Evolutionary conservation across 2,113 vertebrate genomes (phyloP).

Genomic region (Illadopsis cleaveri): DNA sequence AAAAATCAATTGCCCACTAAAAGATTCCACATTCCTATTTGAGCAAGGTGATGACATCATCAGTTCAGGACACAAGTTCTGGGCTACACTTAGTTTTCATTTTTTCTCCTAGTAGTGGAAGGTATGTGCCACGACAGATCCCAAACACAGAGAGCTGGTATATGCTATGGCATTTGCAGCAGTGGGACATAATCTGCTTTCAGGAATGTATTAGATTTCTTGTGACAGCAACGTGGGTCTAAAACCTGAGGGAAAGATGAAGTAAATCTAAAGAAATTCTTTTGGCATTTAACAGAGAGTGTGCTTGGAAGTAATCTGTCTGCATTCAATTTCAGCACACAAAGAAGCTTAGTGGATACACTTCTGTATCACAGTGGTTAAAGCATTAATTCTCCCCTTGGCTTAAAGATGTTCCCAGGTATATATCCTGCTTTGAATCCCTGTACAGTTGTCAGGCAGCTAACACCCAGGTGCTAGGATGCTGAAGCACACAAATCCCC

Average conservation of each 20-base stretch:
- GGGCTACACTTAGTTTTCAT: not conserved
- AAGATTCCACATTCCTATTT: not conserved
- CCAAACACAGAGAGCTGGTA: not conserved
- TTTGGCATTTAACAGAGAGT: not conserved
- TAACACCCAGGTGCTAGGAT: not conserved
- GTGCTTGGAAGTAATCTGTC: not conserved
- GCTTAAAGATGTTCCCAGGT: not conserved
- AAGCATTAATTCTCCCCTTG: not conserved
- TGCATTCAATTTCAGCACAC: not conserved
- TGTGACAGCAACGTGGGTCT: not conserved
- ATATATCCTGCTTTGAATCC: not conserved
- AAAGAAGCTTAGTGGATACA: not conserved
- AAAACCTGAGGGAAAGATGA: not conserved
- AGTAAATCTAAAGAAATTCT: not conserved
- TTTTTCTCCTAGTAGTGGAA: not conserved
- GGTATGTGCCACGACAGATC: not conserved
- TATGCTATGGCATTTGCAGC: not conserved
- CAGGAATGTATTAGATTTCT: not conserved
- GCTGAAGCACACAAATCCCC: not conserved
- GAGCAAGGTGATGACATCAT: not conserved
- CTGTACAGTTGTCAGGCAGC: not conserved
- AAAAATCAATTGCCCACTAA: not conserved
- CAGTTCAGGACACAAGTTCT: not conserved
- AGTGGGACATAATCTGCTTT: not conserved
- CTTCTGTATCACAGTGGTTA: not conserved